phyloP scores from a whole-genome alignment of 92 coral and sea anemone genomes.

The Heteractis magnifica region DNA sequence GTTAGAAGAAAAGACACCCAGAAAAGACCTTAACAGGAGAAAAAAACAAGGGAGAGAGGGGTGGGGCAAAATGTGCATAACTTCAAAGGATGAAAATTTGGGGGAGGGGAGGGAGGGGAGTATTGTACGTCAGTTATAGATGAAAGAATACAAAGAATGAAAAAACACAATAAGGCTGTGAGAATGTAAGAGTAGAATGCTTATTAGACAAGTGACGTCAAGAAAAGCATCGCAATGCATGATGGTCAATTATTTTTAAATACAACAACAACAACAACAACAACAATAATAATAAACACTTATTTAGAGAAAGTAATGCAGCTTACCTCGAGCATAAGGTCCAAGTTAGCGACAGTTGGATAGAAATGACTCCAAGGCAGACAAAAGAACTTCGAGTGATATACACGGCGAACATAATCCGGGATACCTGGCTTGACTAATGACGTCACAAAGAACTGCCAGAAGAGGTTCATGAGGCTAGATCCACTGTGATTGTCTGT shows the following conservation, averaged over 20 bases:
- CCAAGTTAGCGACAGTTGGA: slow-evolving; percentile 80
- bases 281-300: too few species aligned
- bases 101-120: background rate
- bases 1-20: slow-evolving; percentile 35
- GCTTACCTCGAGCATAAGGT: slow-evolving; percentile 78
- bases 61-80: background rate
- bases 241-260: background rate
- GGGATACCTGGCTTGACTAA: slow-evolving; percentile 70
- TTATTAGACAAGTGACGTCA: background rate
- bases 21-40: slow-evolving; percentile 11
- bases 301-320: too few species aligned
- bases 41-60: background rate
- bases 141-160: background rate
- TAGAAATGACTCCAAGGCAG: slow-evolving; percentile 84
- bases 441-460: slow-evolving; percentile 78
- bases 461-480: slow-evolving; percentile 84
- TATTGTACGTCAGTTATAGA: background rate
- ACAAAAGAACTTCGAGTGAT: slow-evolving; percentile 82
- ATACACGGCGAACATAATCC: slow-evolving; percentile 77
- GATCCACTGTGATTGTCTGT: slow-evolving; percentile 45
- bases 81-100: background rate
- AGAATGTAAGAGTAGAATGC: background rate
- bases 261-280: too few species aligned
- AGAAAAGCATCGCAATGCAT: background rate
- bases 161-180: background rate